phyloP scores from a whole-genome alignment of 2,888 invertebrate genomes.

The Axea sp. region DNA sequence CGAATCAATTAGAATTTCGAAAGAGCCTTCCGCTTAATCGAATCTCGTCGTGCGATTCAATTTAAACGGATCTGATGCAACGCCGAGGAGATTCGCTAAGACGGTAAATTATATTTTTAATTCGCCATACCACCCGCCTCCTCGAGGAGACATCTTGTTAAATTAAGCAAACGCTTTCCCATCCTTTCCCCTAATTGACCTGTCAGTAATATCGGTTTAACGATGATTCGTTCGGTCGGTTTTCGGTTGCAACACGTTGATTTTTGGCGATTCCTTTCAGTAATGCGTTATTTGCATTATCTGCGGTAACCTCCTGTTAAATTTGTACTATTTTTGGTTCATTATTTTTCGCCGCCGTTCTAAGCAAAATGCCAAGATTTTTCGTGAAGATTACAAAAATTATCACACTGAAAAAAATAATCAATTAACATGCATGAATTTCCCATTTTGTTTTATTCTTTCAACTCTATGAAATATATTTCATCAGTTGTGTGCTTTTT shows the following conservation, averaged over 20 bases:
- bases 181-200: constrained; percentile 56
- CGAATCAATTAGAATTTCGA: constrained; percentile 62
- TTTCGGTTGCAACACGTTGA: constrained; percentile 30
- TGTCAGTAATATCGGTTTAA: constrained; percentile 62
- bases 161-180: constrained; percentile 60
- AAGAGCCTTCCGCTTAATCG: constrained; percentile 61
- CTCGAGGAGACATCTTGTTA: constrained; percentile 55
- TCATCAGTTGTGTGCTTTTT: no score
- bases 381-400: no score
- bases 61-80: constrained; percentile 58
- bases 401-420: no score
- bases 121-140: constrained; percentile 48
- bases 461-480: no score
- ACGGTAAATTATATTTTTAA: constrained; percentile 64
- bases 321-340: no score
- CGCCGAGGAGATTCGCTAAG: constrained; percentile 56
- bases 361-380: no score
- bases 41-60: constrained; percentile 60
- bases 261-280: constrained; percentile 9
- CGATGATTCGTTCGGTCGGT: constrained; percentile 33
- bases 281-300: no score
- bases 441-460: no score
- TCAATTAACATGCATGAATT: no score
- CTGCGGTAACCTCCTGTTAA: no score
- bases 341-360: no score